phyloP scores from a whole-genome alignment of 1,140 invertebrate genomes.

The Pygmarrhopalites habei region DNA sequence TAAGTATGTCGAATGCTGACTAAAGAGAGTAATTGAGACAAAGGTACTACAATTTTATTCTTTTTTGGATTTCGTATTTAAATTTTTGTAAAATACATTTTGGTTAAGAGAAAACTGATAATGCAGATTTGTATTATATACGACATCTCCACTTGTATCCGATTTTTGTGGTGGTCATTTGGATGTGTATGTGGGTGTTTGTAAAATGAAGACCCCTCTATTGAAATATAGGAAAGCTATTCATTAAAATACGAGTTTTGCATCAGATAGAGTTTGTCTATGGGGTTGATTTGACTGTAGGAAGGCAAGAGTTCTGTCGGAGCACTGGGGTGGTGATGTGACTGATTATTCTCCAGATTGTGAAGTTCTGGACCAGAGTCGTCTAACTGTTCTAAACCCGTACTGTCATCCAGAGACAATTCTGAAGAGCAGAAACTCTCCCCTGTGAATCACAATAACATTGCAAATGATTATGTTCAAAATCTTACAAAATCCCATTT shows the following conservation, averaged over 20 bases:
- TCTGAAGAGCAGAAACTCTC: conserved; percentile 86
- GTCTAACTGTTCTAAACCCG: conserved; percentile 65
- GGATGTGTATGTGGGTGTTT: not conserved
- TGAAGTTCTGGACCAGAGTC: conserved; percentile 69
- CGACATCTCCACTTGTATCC: too few species aligned
- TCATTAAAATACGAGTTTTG: conserved; percentile 85
- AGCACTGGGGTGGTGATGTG: conserved; percentile 45
- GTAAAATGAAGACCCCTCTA: conserved; percentile 13
- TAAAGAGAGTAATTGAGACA: too few species aligned
- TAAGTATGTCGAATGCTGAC: too few species aligned
- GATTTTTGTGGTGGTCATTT: not conserved
- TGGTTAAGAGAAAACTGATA: too few species aligned
- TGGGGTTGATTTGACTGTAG: conserved; percentile 70
- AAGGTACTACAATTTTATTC: too few species aligned
- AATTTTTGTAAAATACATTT: too few species aligned
- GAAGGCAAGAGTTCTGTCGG: conserved; percentile 52
- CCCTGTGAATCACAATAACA: too few species aligned
- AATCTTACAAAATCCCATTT: too few species aligned
- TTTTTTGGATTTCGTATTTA: too few species aligned
- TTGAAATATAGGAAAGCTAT: too few species aligned
- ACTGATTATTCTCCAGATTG: conserved; percentile 49
- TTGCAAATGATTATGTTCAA: too few species aligned
- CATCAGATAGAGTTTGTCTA: conserved; percentile 96
- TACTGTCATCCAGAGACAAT: conserved; percentile 73
- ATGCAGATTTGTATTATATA: too few species aligned